Evolutionary conservation across 2,888 invertebrate genomes (phyloP), one percentile per base, ranked within the genome.

Genomic region (Eurytoma adleriae): DNA sequence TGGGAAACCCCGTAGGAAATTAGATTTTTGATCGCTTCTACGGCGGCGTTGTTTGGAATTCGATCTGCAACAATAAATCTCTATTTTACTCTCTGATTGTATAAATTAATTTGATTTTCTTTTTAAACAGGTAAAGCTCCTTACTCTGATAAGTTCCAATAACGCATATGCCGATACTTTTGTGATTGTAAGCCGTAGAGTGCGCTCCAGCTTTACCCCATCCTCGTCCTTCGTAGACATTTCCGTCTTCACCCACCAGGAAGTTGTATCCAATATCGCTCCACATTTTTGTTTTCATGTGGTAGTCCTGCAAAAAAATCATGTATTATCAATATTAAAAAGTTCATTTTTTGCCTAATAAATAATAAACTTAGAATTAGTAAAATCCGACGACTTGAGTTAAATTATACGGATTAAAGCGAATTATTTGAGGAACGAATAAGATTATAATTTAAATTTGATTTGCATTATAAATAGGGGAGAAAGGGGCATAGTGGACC

Each of bases 131-230:
- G 7, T 40, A 40, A 40, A 4, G 40, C 5, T 40, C 89, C 40
- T 89, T 91, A 84, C 90, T 79, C 4, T 92, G 93, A 82, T 94
- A 96, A 0, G 94, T 94, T 20, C 96, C 96, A 78, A 96, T 93
- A 84, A 95, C 93, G 24, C 94, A 95, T 27, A 96, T 93, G 18
- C 94, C 95, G 30, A 96, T 92, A 85, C 95, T 95, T 78, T 91
- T 92, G 12, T 89, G 89, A 86, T 96, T 96, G 86, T 93, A 95
- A 61, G 93, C 3, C 13, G n/a, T 7, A 0, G 88, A 79, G 78
- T 89, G 89, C 0, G 89, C 86, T 0, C 89, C 90, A 14, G 72
- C 77, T 56, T 87, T 84, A 10, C 78, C 83, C 90, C 89, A 90
- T 5, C 90, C 90, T 14, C 88, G 86, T 30, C 89, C 90, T 80